Evolutionary conservation across 2,888 invertebrate genomes (phyloP).

Genomic region (Anthophora plumipes): DNA sequence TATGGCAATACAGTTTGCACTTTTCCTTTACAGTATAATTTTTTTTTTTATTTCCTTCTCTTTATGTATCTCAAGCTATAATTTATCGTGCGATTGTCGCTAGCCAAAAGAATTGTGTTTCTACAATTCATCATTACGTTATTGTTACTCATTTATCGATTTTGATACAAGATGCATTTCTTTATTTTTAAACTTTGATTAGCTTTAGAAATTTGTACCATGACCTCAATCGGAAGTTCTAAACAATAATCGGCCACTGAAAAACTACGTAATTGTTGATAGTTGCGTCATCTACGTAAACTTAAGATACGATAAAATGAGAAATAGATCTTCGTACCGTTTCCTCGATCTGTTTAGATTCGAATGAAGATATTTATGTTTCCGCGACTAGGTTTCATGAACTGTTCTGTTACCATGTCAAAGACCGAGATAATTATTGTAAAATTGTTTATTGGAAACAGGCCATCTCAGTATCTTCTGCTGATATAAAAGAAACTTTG

Average conservation of each 20-base stretch:
- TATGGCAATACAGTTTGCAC: too few relatives aligned
- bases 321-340: background rate
- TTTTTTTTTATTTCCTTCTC: too few relatives aligned
- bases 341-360: background rate
- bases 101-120: too few relatives aligned
- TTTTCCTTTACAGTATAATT: too few relatives aligned
- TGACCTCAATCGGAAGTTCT: background rate
- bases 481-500: background rate
- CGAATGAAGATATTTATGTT: background rate
- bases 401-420: background rate
- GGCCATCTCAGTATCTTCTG: background rate
- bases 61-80: too few relatives aligned
- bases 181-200: background rate
- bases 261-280: constrained; percentile 5
- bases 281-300: background rate
- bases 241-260: background rate
- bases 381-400: background rate
- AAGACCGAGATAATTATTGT: too few relatives aligned
- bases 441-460: background rate
- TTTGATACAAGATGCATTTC: background rate
- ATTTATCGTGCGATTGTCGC: too few relatives aligned
- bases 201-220: background rate
- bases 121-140: background rate
- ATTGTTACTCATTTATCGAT: background rate
- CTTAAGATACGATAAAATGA: background rate